Conservation (phyloP, 2,888 invertebrate species). For the Dilophus febrilis region DNA sequence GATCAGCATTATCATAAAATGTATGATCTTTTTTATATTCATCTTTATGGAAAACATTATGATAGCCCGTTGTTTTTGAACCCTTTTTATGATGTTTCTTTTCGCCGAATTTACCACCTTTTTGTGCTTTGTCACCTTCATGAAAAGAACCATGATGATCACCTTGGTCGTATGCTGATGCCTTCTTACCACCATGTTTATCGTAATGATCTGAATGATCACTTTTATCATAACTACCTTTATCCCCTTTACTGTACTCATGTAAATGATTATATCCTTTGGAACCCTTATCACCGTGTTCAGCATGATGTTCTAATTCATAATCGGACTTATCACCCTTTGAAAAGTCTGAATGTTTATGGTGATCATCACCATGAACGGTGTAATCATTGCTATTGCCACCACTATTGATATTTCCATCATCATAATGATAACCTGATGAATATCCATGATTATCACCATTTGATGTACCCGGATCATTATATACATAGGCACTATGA, state of each 20-base stretch:
- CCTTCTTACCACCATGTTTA: constrained; percentile 64
- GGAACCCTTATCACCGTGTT: constrained; percentile 55
- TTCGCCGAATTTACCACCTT: constrained; percentile 62
- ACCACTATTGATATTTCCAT: background rate
- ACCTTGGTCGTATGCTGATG: constrained; percentile 61
- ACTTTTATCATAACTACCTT: constrained; percentile 61
- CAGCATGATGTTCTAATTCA: constrained; percentile 21
- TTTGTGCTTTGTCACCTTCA: constrained; percentile 58
- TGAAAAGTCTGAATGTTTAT: background rate
- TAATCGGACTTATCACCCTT: constrained; percentile 19
- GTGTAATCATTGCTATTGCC: background rate
- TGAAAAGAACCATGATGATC: constrained; percentile 62
- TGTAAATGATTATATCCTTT: constrained; percentile 63
- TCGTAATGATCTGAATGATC: constrained; percentile 60
- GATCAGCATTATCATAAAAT: constrained; percentile 76
- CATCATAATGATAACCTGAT: no score
- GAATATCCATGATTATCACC: no score
- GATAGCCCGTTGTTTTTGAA: constrained; percentile 66
- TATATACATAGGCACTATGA: background rate
- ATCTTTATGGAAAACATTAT: constrained; percentile 74
- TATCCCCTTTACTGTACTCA: constrained; percentile 62
- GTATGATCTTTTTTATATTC: constrained; percentile 76
- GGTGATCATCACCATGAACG: background rate
- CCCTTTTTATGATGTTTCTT: constrained; percentile 76
- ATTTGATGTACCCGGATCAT: no score